Base-by-base conservation (phyloP, 2,888 invertebrate species). In the Trachelus troglodyta region DNA sequence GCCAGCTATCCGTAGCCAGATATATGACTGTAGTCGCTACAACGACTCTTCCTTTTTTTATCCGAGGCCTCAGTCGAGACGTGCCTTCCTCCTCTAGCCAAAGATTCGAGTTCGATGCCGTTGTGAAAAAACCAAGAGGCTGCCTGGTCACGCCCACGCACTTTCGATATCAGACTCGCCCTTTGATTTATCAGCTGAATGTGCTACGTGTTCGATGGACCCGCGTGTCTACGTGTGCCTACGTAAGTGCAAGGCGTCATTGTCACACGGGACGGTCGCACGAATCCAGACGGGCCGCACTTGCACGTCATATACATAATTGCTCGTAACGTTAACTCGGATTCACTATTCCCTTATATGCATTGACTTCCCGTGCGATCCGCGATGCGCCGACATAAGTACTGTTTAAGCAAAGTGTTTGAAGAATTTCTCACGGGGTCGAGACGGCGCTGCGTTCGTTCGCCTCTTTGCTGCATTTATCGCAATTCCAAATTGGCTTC, bases 401-500 rank as follows among this genome's bases (percentile, higher is more conserved):
- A 76, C 75, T 81, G 75, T 82, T 81, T 83, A 81, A 80, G 83
- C 83, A 83, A 82, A 83, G 75, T 77, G 80, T 76, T 78, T 81
- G 78, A 74, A 81, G 81, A 82, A 83, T 83, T 81, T 83, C 83
- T 83, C 81, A 80, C 76, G 75, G 77, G 71, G 6, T 12, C 75
- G 73, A 31, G 75, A 56, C 71, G 79, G 79, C 77, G 79, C 78
- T 56, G 69, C 68, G 71, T 31, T 68, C 23, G 23, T 56, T 56
- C 71, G 31, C 71, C 31, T 12, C 31, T 35, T 12, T 35, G 3
- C 34, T 77, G 76, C 76, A 78, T 75, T 68, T 15, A 30, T 30
- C 74, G 15, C 37, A 30, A 75, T 83, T 83, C 83, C 81, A 81
- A 81, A 84, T 81, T 82, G 77, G 83, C 83, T 82, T 84, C 80